Evolutionary conservation across 1,140 invertebrate genomes (phyloP).

Genomic region (Eufriesea mexicana): DNA sequence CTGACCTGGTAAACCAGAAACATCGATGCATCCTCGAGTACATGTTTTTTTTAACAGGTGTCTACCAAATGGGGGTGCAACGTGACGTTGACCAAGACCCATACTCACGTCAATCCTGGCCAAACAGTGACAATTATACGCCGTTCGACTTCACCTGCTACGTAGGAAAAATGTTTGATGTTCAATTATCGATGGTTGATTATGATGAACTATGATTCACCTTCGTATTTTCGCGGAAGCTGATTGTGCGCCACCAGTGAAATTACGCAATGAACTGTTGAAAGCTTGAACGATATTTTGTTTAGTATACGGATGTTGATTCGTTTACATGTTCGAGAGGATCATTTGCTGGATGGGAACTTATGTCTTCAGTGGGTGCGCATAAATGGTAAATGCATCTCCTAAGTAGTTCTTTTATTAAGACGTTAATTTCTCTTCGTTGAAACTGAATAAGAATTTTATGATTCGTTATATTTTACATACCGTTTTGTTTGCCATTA

Average conservation of each 20-base stretch:
- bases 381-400: background rate
- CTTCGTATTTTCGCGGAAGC: background rate
- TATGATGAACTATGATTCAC: background rate
- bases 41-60: background rate
- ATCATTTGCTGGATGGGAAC: background rate
- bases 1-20: conserved; percentile 72
- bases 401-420: too few relatives aligned
- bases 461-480: background rate
- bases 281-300: background rate
- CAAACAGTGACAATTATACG: background rate
- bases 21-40: background rate
- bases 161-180: conserved; percentile 10
- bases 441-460: background rate
- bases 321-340: background rate
- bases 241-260: background rate
- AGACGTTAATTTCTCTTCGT: background rate
- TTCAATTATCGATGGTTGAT: background rate
- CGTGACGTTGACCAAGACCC: background rate
- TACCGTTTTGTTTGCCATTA: background rate
- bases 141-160: background rate
- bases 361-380: background rate
- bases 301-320: background rate
- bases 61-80: background rate
- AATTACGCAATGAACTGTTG: background rate
- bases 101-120: background rate